phyloP scores from a whole-genome alignment of 2,888 invertebrate species.

The Sisyra terminalis region DNA sequence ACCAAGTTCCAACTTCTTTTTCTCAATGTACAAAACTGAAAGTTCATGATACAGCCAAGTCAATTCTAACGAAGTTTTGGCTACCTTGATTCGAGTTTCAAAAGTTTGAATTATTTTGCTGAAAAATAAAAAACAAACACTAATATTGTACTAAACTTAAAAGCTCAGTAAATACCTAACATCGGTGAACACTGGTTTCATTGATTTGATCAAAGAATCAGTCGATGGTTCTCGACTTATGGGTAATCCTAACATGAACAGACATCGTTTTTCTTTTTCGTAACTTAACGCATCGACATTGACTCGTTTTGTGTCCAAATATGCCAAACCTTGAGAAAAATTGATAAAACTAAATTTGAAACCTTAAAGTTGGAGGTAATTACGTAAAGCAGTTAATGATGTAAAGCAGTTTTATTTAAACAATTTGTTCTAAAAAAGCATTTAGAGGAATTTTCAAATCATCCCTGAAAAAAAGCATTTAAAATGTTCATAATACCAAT shows the following conservation, averaged over 20 bases:
- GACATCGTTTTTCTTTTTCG: constrained; percentile 18
- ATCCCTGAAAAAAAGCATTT: no score
- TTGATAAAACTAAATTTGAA: no score
- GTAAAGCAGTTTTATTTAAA: no score
- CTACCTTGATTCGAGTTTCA: constrained; percentile 19
- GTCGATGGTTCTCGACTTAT: constrained; percentile 20
- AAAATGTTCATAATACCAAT: no score
- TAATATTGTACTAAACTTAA: not conserved
- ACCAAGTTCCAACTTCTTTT: constrained; percentile 26
- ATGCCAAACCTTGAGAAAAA: no score
- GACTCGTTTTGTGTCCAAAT: no score
- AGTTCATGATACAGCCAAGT: constrained; percentile 32
- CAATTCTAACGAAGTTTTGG: constrained; percentile 24
- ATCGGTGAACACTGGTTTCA: constrained; percentile 20
- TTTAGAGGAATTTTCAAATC: no score
- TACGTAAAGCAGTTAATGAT: no score
- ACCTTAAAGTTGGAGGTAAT: no score
- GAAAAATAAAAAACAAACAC: constrained; percentile 4
- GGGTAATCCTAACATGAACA: constrained; percentile 20
- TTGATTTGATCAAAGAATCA: constrained; percentile 23
- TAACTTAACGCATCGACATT: no score
- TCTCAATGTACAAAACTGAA: constrained; percentile 23
- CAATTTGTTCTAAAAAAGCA: no score
- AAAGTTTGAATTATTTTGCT: constrained; percentile 19
- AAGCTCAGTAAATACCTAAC: constrained; percentile 17